A percentile compares a stretch with the other conserved stretches of the same genome.
These are phyloP conservation scores for Helarctos malayanus DNA, from an alignment of 2,797 vertebrate genomes.

Conservation along the genomic window DNA sequence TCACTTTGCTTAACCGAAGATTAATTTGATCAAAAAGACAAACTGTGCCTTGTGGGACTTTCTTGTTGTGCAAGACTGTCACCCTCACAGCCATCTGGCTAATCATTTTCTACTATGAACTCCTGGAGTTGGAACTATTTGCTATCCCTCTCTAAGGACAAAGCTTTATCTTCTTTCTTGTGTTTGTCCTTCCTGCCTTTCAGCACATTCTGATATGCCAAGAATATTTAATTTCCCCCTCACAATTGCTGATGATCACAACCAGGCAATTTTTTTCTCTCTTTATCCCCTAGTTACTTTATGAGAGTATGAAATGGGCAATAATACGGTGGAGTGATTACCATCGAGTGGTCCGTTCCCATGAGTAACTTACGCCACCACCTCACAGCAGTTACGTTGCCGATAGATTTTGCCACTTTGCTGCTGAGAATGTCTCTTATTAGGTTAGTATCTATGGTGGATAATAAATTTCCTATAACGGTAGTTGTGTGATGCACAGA, in stretches of 20 bases:
- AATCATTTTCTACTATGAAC: slow-evolving; percentile 26
- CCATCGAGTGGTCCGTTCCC: not conserved
- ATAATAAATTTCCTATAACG: slow-evolving; percentile 30
- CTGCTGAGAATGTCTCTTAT: not conserved
- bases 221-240: not conserved
- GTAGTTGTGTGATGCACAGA: not conserved
- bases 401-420: not conserved
- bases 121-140: slow-evolving; percentile 11
- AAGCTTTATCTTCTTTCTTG: slow-evolving; percentile 29
- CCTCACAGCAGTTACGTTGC: not conserved
- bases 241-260: not conserved
- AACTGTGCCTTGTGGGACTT: slow-evolving; percentile 3
- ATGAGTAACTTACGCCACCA: not conserved
- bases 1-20: slow-evolving; percentile 43
- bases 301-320: not conserved
- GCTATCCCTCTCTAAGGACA: not conserved
- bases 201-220: not conserved
- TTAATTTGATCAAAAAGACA: slow-evolving; percentile 57
- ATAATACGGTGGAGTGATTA: not conserved
- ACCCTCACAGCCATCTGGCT: not conserved
- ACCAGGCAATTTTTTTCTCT: not conserved
- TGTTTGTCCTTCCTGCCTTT: slow-evolving; percentile 1
- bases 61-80: not conserved
- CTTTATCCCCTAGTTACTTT: slow-evolving; percentile 38
- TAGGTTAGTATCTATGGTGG: not conserved